Evolutionary conservation across 2,797 vertebrate species (phyloP), one percentile per base, ranked within the genome.

Genomic region (Arnoldichthys spilopterus): DNA sequence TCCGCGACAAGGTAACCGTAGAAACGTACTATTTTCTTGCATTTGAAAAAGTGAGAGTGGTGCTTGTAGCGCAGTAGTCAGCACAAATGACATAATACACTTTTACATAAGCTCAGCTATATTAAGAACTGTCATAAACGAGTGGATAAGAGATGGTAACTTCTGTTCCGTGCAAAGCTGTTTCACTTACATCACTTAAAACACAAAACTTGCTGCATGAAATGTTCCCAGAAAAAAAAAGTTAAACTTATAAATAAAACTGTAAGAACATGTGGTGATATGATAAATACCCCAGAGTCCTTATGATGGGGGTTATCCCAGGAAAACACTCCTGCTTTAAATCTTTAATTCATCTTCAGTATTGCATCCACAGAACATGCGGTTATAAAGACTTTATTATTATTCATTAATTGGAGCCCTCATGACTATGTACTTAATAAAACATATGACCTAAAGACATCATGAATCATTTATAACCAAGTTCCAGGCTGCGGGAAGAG

Each of bases 91-190:
- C 26, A 18, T 47, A 26, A 67, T 26, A 1, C 37, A 28, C 63
- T 16, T 45, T 66, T 45, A 66, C n/a, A 43, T 66, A 66, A 66
- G 34, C 63, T 12, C 24, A 18, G 63, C 43, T 67, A 67, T 67
- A 26, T 26, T 67, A 67, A 47, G 40, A 47, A 5, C 37, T 67
- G 64, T 45, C 40, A 67, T 67, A 18, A 66, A 67, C 45, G 64
- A 67, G 56, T 30, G 56, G 30, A 30, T 59, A 30, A 59, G 18
- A 28, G 12, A 28, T 58, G 11, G 54, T n/a, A n/a, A n/a, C n/a
- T n/a, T n/a, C n/a, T n/a, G n/a, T n/a, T n/a, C n/a, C n/a, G n/a
- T n/a, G n/a, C n/a, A n/a, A n/a, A n/a, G n/a, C n/a, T n/a, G n/a
- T n/a, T n/a, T n/a, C n/a, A n/a, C n/a, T n/a, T n/a, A n/a, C n/a